Conservation (phyloP, 1,140 invertebrate species). For the Aplysia californica region DNA sequence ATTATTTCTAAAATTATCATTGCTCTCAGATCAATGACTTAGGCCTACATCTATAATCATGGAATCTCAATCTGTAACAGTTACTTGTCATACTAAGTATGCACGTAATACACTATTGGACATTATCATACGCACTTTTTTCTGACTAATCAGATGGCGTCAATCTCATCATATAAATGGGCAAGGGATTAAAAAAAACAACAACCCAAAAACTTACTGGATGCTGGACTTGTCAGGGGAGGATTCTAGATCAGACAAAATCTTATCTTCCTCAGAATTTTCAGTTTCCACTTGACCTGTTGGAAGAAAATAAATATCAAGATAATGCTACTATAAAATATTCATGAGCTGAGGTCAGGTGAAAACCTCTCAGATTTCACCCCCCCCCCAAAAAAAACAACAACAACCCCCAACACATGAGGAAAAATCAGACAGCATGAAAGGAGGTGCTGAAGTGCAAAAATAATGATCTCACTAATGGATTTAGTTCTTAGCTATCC, state of each 20-base stretch:
- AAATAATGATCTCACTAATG: not conserved
- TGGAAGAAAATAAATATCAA: not conserved
- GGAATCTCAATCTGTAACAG: not conserved
- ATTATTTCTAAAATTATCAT: too few relatives aligned
- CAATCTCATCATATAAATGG: too few relatives aligned
- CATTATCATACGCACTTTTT: not conserved
- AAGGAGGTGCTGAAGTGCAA: not conserved
- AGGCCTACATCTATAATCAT: not conserved
- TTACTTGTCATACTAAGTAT: not conserved
- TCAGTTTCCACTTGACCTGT: not conserved
- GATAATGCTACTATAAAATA: not conserved
- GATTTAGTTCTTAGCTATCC: not conserved
- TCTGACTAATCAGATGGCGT: not conserved
- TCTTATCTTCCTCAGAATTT: constrained; percentile 29
- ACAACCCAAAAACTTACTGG: constrained; percentile 36
- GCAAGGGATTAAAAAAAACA: too few relatives aligned
- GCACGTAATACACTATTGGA: not conserved
- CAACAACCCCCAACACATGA: not conserved
- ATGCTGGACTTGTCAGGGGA: constrained; percentile 39
- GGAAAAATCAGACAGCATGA: not conserved
- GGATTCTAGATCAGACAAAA: constrained; percentile 37
- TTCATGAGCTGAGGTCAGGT: not conserved
- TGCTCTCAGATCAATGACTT: too few relatives aligned
- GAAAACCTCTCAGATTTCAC: too few relatives aligned
- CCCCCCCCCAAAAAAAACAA: not conserved